Conservation (phyloP, 2,888 invertebrate species). For the Torymus texanus region DNA sequence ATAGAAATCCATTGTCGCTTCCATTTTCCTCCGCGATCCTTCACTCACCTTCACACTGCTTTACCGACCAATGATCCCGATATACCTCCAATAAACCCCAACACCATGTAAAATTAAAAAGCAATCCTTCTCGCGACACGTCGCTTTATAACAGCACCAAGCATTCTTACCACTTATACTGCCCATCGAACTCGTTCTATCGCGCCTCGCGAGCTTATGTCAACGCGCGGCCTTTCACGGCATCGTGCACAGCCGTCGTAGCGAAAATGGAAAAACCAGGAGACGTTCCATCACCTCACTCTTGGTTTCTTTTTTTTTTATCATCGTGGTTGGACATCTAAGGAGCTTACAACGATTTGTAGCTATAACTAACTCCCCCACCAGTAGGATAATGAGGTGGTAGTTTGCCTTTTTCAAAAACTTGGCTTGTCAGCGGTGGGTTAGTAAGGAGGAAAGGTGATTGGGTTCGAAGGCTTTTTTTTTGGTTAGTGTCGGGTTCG, state of each 20-base stretch:
- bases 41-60: no score
- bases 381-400: no score
- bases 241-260: conserved; percentile 27
- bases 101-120: conserved; percentile 29
- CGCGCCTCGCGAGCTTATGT: conserved; percentile 30
- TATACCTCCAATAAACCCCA: background rate
- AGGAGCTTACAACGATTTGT: conserved; percentile 19
- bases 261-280: conserved; percentile 63
- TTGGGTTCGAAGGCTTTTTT: background rate
- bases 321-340: background rate
- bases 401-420: no score
- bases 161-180: background rate
- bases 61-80: no score
- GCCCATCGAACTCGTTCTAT: conserved; percentile 32
- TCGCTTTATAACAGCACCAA: background rate
- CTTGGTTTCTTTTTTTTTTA: background rate
- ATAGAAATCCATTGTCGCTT: no score
- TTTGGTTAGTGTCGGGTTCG: background rate
- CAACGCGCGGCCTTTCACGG: background rate
- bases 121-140: conserved; percentile 11
- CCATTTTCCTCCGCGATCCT: no score
- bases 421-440: no score
- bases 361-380: conserved; percentile 3
- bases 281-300: background rate
- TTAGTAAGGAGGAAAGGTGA: background rate